Evolutionary conservation across 2,113 vertebrate species (phyloP).

Genomic region (Dromas ardeola): DNA sequence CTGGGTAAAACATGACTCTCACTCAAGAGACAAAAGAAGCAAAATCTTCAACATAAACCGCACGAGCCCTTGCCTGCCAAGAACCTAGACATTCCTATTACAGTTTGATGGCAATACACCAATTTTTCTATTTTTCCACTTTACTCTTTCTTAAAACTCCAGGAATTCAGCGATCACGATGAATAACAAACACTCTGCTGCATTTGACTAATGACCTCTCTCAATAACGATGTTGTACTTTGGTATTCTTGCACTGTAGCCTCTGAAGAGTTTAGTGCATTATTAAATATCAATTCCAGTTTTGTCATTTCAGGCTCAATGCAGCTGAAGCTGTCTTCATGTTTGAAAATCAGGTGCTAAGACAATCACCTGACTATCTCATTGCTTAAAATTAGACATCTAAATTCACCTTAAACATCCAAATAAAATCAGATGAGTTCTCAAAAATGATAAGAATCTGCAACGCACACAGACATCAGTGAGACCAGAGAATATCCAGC

Average conservation of each 20-base stretch:
- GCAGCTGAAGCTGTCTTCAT: not conserved
- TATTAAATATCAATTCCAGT: not conserved
- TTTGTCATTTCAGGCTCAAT: not conserved
- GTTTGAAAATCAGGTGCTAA: not conserved
- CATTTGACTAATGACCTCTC: not conserved
- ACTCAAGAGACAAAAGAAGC: not conserved
- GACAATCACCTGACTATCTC: not conserved
- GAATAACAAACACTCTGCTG: not conserved
- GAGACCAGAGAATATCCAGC: fast-evolving
- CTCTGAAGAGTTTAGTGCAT: not conserved
- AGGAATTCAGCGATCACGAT: not conserved
- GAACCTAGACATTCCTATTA: not conserved
- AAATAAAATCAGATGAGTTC: not conserved
- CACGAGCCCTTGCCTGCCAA: not conserved
- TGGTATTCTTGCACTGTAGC: not conserved
- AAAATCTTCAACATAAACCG: not conserved
- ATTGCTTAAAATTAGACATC: not conserved
- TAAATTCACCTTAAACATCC: not conserved
- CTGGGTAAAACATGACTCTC: not conserved
- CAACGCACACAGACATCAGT: not conserved
- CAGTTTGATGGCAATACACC: not conserved
- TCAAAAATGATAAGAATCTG: not conserved
- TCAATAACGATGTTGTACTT: not conserved
- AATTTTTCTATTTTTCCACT: not conserved
- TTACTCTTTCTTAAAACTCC: not conserved